Evolutionary conservation across 2,797 vertebrate genomes (phyloP), one percentile per base, ranked within the genome.

Genomic region (Clarias platycephalus): DNA sequence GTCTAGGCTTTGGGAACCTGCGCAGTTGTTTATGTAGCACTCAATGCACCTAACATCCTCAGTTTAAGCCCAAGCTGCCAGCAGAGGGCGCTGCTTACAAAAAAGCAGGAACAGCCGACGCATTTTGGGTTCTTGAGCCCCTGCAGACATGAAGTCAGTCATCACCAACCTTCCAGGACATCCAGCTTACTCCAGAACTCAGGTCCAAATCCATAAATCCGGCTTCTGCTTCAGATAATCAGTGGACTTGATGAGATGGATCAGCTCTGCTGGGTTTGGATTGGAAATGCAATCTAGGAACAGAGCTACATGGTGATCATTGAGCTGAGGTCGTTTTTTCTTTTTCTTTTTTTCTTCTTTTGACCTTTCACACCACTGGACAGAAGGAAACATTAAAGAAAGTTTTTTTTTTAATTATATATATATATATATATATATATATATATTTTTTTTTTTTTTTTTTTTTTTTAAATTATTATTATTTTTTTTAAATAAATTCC

Each of bases 1-100:
- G 31, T 60, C 75, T 34, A 78, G 31, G 13, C 8, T 20, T 37
- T 24, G n/a, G 57, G 76, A 40, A 62, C 58, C 34, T 26, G 60
- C 49, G 77, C 60, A 80, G 60, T 6, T 44, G 40, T 64, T 64
- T 49, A 44, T 28, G n/a, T 4, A 16, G 28, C 1, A n/a, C 24
- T 63, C 58, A 13, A 13, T 58, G 55, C 18, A 58, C 10, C 18
- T 16, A 12, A 0, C 26, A 31, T 28, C 1, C 1, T 5, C 76
- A 9, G 26, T 28, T 26, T 18, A 34, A 20, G 44, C 1, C 16
- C 26, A 9, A 76, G 20, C 26, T 53, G 9, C 26, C 78, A 80
- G 78, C 78, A 80, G 78, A 80, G 40, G 78, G 78, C 78, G 60
- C 40, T 53, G 62, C 40, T 53, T 28, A 63, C 78, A 79, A 64